Conservation (phyloP, 2,888 invertebrate species). For the Aspidapion aeneum region DNA sequence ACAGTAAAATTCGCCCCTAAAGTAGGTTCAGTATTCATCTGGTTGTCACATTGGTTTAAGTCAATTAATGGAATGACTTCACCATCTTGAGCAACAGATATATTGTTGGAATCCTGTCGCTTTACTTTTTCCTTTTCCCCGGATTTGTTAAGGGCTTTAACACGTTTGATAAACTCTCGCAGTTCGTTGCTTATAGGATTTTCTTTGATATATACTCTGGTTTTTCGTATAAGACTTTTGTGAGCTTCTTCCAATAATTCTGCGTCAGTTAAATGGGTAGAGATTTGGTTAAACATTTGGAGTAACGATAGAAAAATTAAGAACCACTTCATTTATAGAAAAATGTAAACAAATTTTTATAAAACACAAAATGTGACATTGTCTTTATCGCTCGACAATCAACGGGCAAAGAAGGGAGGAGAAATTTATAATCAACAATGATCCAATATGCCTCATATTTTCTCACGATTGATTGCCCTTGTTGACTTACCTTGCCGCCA, state of each 20-base stretch:
- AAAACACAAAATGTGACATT: no score
- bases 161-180: slow-evolving; percentile 17
- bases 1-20: slow-evolving; percentile 29
- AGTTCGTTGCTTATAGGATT: slow-evolving; percentile 21
- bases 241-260: slow-evolving; percentile 17
- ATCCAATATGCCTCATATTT: no score
- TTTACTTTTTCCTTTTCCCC: slow-evolving; percentile 10
- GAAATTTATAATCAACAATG: no score
- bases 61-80: slow-evolving; percentile 28
- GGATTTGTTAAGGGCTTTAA: not conserved
- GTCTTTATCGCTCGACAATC: no score
- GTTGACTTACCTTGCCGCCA: no score
- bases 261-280: slow-evolving; percentile 2
- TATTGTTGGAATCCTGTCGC: slow-evolving; percentile 18
- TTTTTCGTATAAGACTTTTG: slow-evolving; percentile 12
- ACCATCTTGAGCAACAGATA: slow-evolving; percentile 32
- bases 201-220: slow-evolving; percentile 16
- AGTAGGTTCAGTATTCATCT: slow-evolving; percentile 15
- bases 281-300: no score
- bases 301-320: no score
- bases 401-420: no score
- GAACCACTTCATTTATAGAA: no score
- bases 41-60: slow-evolving; percentile 21
- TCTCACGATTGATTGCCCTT: no score
- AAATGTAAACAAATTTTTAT: no score